Evolutionary conservation across 2,888 invertebrate species (phyloP), one percentile per base, ranked within the genome.

Genomic region (Hypomecis punctinalis): DNA sequence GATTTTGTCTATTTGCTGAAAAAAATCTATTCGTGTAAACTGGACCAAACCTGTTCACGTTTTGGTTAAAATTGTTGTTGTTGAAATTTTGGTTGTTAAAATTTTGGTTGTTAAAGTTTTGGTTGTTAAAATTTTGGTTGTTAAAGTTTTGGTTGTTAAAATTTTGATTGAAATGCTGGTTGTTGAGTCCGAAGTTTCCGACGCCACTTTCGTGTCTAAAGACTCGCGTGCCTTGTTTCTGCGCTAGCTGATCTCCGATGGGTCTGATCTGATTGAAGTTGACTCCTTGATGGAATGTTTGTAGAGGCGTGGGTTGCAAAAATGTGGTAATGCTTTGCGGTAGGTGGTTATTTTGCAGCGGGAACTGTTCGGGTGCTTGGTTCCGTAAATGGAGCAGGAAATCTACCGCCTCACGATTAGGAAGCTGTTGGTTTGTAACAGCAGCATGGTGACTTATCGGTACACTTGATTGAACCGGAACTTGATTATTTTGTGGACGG

Each of bases 181-280:
- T 84, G 74, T 95, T 95, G 57, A 94, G 77, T 5, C 95, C 95
- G 66, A 95, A 94, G 78, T 96, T 96, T 4, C 95, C 95, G 1
- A 94, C 94, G 7, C 89, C 90, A 65, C 82, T 89, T 61, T 95
- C 95, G 74, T 95, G 94, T 7, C 95, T 90, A 76, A 94, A 93
- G 49, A 93, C 87, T 52, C 94, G 85, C 61, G 88, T 88, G 39
- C 84, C 86, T 73, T 91, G 90, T 70, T 88, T 90, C 56, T 80
- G 82, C 52, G 79, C 82, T 54, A 79, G 84, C 54, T 81, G 83
- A n/a, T 91, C 87, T 52, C 78, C 79, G 8, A 73, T 53, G 23
- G 79, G 73, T 73, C 83, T 82, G 58, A 86, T 71, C 74, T 86
- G 89, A 74, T 90, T 90, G 48, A 86, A 83, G 65, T 84, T 86